These are phyloP conservation scores for Caenorhabditis elegans DNA, from an alignment of 1,140 invertebrate genomes.

Conservation along the genomic window DNA sequence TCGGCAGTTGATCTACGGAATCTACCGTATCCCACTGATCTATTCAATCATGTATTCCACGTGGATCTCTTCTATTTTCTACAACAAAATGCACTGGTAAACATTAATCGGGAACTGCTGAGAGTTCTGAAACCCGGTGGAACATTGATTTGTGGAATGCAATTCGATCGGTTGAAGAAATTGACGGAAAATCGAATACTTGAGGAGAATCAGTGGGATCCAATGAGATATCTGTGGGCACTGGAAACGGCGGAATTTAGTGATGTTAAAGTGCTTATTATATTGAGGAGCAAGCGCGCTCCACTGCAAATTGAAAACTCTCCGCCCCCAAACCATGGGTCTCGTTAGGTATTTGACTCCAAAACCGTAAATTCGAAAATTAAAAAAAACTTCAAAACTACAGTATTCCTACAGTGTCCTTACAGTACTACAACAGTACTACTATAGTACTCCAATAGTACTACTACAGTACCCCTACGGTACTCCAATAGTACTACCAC, in stretches of 20 bases:
- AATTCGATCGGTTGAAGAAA: conserved; percentile 38
- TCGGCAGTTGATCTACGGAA: conserved; percentile 40
- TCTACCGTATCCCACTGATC: conserved; percentile 47
- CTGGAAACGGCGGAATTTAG: conserved; percentile 41
- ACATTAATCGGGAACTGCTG: conserved; percentile 40
- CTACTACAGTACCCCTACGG: no score
- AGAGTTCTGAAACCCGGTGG: conserved; percentile 39
- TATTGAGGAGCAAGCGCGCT: no score
- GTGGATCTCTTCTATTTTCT: conserved; percentile 50
- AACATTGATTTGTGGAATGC: conserved; percentile 40
- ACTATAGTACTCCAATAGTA: no score
- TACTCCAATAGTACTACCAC: no score
- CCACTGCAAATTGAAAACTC: no score
- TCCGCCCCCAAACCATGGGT: no score
- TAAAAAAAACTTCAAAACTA: background rate
- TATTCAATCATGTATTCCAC: conserved; percentile 42
- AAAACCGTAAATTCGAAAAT: background rate
- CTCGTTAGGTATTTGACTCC: no score
- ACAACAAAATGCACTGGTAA: conserved; percentile 31
- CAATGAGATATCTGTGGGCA: conserved; percentile 28
- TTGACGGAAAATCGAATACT: conserved; percentile 35
- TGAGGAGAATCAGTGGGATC: conserved; percentile 36
- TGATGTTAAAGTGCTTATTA: conserved; percentile 41
- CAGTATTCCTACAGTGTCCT: no score
- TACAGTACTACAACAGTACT: no score